Evolutionary conservation across 64 coral and sea anemone species (phyloP).

Genomic region (Pocillopora damicornis): DNA sequence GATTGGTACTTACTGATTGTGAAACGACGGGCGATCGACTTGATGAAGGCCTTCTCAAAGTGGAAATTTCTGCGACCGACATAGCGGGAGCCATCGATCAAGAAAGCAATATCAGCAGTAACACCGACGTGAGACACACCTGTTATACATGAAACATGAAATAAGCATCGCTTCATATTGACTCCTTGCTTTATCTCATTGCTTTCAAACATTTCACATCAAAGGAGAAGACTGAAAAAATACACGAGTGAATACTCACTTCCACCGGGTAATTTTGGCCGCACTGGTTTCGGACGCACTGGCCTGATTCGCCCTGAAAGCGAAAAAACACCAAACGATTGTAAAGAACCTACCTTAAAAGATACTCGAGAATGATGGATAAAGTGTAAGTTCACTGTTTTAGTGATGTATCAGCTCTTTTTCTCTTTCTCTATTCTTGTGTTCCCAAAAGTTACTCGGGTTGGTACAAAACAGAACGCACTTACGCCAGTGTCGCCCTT

Average conservation of each 20-base stretch:
- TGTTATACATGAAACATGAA: neutral
- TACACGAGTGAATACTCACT: neutral
- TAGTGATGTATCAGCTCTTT: too few relatives aligned
- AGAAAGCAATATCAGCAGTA: slow-evolving; percentile 65
- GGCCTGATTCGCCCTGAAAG: neutral
- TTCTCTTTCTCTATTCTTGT: too few relatives aligned
- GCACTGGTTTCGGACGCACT: neutral
- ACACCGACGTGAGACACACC: neutral
- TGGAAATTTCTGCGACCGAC: slow-evolving; percentile 53
- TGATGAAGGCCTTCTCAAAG: slow-evolving; percentile 61
- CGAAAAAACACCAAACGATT: too few relatives aligned
- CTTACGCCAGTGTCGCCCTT: too few relatives aligned
- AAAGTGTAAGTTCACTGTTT: too few relatives aligned
- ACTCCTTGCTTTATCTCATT: too few relatives aligned
- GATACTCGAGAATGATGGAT: too few relatives aligned
- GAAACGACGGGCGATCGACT: slow-evolving; percentile 34
- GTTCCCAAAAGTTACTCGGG: too few relatives aligned
- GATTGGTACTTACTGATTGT: slow-evolving; percentile 31
- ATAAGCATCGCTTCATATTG: neutral
- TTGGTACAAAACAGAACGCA: too few relatives aligned
- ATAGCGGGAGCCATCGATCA: slow-evolving; percentile 61
- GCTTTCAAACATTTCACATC: too few relatives aligned
- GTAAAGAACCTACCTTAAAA: too few relatives aligned
- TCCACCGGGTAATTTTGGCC: slow-evolving; percentile 8
- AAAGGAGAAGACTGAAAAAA: too few relatives aligned